A percentile compares a stretch with the other conserved stretches of the same genome.
phyloP scores from a whole-genome alignment of 2,888 invertebrate genomes.

The Scaptomyza flava region DNA sequence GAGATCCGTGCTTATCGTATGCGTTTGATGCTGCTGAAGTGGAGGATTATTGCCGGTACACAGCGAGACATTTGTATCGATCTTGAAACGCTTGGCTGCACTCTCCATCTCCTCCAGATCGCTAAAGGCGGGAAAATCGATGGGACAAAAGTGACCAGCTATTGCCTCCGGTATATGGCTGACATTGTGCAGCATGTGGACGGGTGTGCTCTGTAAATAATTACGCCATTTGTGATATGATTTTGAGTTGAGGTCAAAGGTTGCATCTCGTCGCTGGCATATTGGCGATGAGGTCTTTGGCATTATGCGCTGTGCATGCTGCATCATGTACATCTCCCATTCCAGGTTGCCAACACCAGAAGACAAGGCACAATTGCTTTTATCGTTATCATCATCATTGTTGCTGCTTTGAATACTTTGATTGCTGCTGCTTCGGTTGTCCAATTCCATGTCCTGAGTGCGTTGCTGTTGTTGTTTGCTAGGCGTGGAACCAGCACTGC shows the following conservation, averaged over 20 bases:
- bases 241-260: slow-evolving; percentile 33
- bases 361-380: background rate
- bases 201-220: slow-evolving; percentile 75
- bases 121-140: slow-evolving; percentile 75
- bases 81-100: slow-evolving; percentile 76
- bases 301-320: slow-evolving; percentile 72
- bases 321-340: slow-evolving; percentile 83
- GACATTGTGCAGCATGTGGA: slow-evolving; percentile 74
- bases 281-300: slow-evolving; percentile 82
- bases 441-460: slow-evolving; percentile 58
- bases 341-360: slow-evolving; percentile 69
- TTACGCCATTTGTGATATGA: slow-evolving; percentile 78
- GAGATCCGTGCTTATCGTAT: slow-evolving; percentile 66
- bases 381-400: background rate
- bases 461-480: slow-evolving; percentile 36
- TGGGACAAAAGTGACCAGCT: slow-evolving; percentile 80
- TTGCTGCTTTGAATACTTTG: background rate
- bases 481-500: slow-evolving; percentile 64
- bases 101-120: slow-evolving; percentile 74
- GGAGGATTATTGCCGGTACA: background rate
- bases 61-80: slow-evolving; percentile 39
- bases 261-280: slow-evolving; percentile 51
- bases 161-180: slow-evolving; percentile 81
- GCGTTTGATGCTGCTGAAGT: slow-evolving; percentile 31
- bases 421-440: slow-evolving; percentile 6